Base-by-base conservation (phyloP, 2,797 vertebrate genomes). In the Potorous gilbertii region DNA sequence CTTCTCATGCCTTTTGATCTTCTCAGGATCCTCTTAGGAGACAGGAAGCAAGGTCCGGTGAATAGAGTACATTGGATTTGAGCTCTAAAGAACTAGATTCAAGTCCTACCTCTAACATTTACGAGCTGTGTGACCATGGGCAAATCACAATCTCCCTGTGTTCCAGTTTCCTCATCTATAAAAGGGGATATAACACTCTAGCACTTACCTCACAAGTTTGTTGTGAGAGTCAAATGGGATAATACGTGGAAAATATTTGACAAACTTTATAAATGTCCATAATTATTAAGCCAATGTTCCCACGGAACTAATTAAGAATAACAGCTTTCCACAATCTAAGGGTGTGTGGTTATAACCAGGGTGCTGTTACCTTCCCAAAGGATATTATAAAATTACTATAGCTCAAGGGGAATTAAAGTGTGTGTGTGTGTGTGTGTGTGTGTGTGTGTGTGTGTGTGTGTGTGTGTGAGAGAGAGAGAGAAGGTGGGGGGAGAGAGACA, bases 341-440 rank as follows among this genome's bases (percentile, higher is more conserved):
- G 14, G 8, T 89, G 0, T 46, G 18, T 74, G 29, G 21, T 57
- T 93, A 74, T 46, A 5, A 9, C 21, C 74, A 81, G 2, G 40
- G 10, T 50, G 50, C 74, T 18, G 62, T 91, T 92, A 59, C 94
- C 54, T 21, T 94, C 81, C 91, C 59, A 92, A 34, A 91, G 24
- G 1, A 0, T 90, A 87, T 94, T 66, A 92, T 46, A 94, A 74
- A 29, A 56, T 57, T 21, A 95, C 55, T 34, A 56, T 4, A 93
- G 52, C 92, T 90, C 74, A 87, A 50, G 40, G 10, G 74, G 50
- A 50, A 3, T 50, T 40, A 24, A 24, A 27, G 21, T 87, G 40
- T 87, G 40, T 87, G 40, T 87, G 40, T 81, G 74, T 81, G 40
- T 81, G 18, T 81, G 66, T 81, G n/a, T n/a, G n/a, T n/a, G n/a